phyloP scores from a whole-genome alignment of 2,888 invertebrate species.

The Epinotia brunnichana region DNA sequence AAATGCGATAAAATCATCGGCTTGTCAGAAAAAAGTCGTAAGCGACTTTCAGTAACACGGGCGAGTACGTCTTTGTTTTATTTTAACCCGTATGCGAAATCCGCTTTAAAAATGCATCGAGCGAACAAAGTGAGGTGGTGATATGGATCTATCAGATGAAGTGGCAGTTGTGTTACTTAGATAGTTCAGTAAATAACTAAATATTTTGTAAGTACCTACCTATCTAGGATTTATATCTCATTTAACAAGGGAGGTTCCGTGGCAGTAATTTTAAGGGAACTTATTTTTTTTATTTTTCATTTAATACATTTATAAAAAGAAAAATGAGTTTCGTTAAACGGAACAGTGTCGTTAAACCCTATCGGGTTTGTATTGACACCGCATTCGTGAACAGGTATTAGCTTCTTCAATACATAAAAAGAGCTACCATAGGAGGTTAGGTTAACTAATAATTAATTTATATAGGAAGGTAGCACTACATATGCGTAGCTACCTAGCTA shows the following conservation, averaged over 20 bases:
- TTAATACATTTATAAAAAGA: no score
- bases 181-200: slow-evolving; percentile 20
- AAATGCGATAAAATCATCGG: background rate
- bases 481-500: no score
- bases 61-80: background rate
- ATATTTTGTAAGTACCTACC: background rate
- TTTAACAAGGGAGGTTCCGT: background rate
- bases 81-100: background rate
- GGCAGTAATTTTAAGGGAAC: no score
- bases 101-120: slow-evolving; percentile 34
- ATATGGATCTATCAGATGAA: slow-evolving; percentile 28
- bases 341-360: no score
- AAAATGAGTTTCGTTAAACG: no score
- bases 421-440: no score
- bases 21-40: background rate
- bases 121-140: slow-evolving; percentile 31
- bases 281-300: no score
- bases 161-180: slow-evolving; percentile 10
- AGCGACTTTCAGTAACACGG: background rate
- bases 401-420: no score
- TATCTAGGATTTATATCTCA: background rate
- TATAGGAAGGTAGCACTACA: no score
- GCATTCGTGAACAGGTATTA: no score
- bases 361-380: no score
- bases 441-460: no score